These are phyloP conservation scores for Ophthalmolycus amberensis DNA, from an alignment of 2,113 vertebrate species.

Conservation along the genomic window DNA sequence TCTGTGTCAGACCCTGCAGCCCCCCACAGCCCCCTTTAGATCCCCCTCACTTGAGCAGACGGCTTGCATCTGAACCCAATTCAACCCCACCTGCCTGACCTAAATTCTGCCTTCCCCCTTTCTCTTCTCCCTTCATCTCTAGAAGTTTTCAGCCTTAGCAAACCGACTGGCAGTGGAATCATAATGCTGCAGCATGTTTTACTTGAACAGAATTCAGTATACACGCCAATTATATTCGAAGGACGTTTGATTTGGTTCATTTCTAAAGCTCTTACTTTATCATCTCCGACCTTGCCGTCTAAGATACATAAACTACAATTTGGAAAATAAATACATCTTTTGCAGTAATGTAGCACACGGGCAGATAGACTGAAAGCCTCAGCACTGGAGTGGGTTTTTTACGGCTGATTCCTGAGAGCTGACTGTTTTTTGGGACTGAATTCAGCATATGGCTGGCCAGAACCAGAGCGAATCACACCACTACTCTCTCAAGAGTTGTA, in stretches of 20 bases:
- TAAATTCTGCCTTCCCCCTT: slow-evolving; percentile 64
- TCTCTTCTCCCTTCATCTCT: slow-evolving; percentile 43
- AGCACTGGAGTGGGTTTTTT: slow-evolving; percentile 50
- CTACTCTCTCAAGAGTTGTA: slow-evolving; percentile 71
- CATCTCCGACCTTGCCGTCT: slow-evolving; percentile 44
- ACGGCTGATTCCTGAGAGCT: slow-evolving; percentile 65
- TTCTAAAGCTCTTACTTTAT: slow-evolving; percentile 55
- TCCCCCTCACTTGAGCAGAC: slow-evolving; percentile 49
- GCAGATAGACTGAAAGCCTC: slow-evolving; percentile 37
- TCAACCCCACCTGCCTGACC: slow-evolving; percentile 80
- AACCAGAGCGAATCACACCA: slow-evolving; percentile 54
- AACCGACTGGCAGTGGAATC: slow-evolving; percentile 47
- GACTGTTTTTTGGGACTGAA: slow-evolving; percentile 64
- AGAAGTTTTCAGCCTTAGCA: slow-evolving; percentile 48
- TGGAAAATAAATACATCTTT: slow-evolving; percentile 40
- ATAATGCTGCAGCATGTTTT: slow-evolving; percentile 46
- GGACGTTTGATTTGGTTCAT: slow-evolving; percentile 64
- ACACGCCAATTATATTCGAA: slow-evolving; percentile 53
- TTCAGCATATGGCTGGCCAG: slow-evolving; percentile 62
- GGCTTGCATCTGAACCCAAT: slow-evolving; percentile 70
- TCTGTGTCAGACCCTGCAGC: slow-evolving; percentile 28
- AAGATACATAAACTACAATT: slow-evolving; percentile 56
- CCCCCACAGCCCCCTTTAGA: slow-evolving; percentile 22
- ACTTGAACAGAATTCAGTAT: slow-evolving; percentile 46
- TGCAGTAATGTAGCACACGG: slow-evolving; percentile 34